A percentile compares a stretch with the other conserved stretches of the same genome.
Evolutionary conservation across 2,113 vertebrate species (phyloP).

Genomic region (Nyctibius bracteatus): DNA sequence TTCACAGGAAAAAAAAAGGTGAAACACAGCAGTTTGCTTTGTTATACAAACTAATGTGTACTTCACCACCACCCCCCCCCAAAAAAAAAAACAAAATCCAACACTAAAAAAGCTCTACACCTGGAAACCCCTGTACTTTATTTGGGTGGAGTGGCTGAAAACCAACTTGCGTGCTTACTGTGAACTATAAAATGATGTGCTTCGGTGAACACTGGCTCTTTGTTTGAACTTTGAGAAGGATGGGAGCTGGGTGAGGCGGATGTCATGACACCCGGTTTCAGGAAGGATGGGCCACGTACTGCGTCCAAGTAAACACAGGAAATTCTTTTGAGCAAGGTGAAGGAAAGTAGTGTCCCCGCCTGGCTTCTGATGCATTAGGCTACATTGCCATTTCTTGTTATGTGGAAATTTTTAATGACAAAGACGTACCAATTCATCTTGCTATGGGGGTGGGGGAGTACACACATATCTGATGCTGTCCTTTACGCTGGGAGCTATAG

Average conservation of each 20-base stretch:
- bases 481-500: neutral
- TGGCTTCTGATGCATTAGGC: neutral
- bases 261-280: neutral
- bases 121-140: neutral
- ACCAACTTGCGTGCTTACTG: neutral
- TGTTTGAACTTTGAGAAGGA: constrained; percentile 1
- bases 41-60: neutral
- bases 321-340: neutral
- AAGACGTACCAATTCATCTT: neutral
- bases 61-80: neutral
- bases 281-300: neutral
- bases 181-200: neutral
- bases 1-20: neutral
- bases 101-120: neutral
- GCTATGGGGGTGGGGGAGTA: neutral
- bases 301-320: neutral
- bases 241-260: neutral
- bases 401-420: neutral
- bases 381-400: neutral
- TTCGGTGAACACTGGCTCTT: constrained; percentile 23
- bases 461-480: neutral
- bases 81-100: neutral
- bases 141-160: neutral
- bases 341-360: neutral
- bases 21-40: neutral